A percentile compares a stretch with the other conserved stretches of the same genome.
Evolutionary conservation across 2,113 vertebrate species (phyloP).

Genomic region (Alligator sinensis): DNA sequence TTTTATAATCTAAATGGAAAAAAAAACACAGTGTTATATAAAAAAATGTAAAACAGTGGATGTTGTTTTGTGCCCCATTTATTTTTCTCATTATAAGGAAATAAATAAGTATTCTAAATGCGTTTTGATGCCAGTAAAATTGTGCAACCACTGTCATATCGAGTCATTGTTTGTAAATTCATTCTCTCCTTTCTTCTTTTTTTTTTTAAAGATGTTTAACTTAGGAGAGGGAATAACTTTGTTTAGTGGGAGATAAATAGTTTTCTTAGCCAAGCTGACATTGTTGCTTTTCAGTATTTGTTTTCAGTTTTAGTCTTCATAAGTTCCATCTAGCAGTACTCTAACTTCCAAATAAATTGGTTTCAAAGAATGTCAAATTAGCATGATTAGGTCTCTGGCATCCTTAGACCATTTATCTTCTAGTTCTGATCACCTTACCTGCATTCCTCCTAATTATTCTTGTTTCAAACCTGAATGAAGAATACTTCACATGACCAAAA

Average conservation of each 20-base stretch:
- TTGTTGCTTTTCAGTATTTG: neutral
- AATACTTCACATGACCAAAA: neutral
- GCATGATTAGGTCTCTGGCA: neutral
- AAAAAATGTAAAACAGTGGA: rapidly evolving
- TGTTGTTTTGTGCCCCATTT: neutral
- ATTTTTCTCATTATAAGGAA: no score
- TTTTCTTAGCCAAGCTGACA: neutral
- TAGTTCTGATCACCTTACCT: neutral
- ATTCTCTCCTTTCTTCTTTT: neutral
- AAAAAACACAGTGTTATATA: neutral
- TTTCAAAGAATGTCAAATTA: neutral
- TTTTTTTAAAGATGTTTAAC: neutral
- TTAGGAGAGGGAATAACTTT: neutral
- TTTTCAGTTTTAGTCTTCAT: neutral
- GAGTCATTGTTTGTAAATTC: neutral
- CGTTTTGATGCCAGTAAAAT: neutral
- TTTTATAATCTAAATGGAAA: neutral
- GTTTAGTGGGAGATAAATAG: neutral
- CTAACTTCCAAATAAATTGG: neutral
- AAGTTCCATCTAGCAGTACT: neutral
- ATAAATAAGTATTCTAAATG: neutral
- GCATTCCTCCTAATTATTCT: neutral
- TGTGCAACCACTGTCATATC: neutral
- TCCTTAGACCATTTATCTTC: neutral
- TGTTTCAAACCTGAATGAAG: neutral